Base-by-base conservation (phyloP, 2,888 invertebrate species). In the Calameuta idolon region DNA sequence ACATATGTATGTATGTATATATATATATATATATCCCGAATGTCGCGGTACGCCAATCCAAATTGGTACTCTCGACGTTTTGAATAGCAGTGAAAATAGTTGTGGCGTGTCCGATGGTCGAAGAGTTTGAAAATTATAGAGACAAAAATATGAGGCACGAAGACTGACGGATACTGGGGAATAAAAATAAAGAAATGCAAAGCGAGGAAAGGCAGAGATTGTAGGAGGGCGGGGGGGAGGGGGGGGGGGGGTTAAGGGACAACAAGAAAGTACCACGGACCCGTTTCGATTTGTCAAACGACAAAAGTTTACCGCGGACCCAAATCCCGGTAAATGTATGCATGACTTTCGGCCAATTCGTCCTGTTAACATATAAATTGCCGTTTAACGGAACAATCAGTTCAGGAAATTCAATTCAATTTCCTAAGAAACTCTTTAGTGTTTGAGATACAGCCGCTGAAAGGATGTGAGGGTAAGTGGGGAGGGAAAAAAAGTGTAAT, bases 301-400 rank as follows among this genome's bases (percentile, higher is more conserved):
- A 55, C 55, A 55, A 55, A 55, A 55, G 55, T 55, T 55, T 55
- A 55, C 55, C 55, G 55, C 55, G 55, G 71, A 71, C 75, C 76
- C 76, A 80, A 77, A 78, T 75, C 78, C 76, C 69, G 73, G 84
- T 88, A 86, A 88, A 87, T 85, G 83, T 89, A 90, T 88, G 88
- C 89, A 88, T 88, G 88, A 87, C 89, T 88, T 88, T 87, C 84
- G 86, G 84, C 86, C 88, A 87, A 89, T 88, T 89, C 87, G 86
- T 79, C 85, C 87, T 85, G 88, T 90, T 89, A 89, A 89, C 90
- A 90, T 90, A 89, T 90, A 89, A 90, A 90, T 90, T 90, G 89
- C 87, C 87, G 87, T 85, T 88, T 87, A 88, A 87, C 87, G 84
- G 84, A 77, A 87, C 87, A 89, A 89, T 88, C 87, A 85, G 88